These are phyloP conservation scores for Setipinna tenuifilis DNA, from an alignment of 2,797 vertebrate species.

Conservation along the genomic window DNA sequence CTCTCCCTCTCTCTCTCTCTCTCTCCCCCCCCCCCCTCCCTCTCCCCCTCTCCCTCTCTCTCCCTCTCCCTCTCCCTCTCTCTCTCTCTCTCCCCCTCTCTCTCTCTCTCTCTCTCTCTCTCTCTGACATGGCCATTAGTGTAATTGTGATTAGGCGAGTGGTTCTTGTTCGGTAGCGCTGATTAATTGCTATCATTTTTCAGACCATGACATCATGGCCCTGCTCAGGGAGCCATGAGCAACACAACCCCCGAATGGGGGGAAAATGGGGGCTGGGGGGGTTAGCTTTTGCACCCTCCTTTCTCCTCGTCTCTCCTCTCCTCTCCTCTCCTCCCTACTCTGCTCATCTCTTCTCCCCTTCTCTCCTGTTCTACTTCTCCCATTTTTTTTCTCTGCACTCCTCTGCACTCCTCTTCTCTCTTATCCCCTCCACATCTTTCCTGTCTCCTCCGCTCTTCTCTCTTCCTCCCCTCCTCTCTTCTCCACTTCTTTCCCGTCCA, in stretches of 20 bases:
- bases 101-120: not conserved
- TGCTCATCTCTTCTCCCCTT: not conserved
- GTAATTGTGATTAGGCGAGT: constrained; percentile 70
- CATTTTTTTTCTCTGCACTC: not conserved
- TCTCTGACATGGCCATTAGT: constrained; percentile 62
- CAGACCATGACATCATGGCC: constrained; percentile 64
- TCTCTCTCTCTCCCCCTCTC: not conserved
- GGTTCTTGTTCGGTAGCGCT: constrained; percentile 71
- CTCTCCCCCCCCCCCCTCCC: not conserved
- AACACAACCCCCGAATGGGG: constrained; percentile 28
- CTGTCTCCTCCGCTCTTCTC: not conserved
- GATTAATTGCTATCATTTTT: constrained; percentile 75
- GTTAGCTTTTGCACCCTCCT: not conserved
- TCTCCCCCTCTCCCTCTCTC: not conserved
- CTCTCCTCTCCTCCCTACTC: constrained; percentile 27
- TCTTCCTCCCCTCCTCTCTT: not conserved
- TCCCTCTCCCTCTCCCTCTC: not conserved
- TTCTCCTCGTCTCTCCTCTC: constrained; percentile 24
- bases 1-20: not conserved
- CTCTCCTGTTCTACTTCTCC: not conserved
- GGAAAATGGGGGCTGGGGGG: not conserved
- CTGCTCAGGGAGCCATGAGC: constrained; percentile 58
- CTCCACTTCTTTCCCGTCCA: not conserved
- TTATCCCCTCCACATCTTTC: not conserved
- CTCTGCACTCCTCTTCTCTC: not conserved